Evolutionary conservation across 1,140 invertebrate genomes (phyloP), one percentile per base, ranked within the genome.

Genomic region (Planococcus citri): DNA sequence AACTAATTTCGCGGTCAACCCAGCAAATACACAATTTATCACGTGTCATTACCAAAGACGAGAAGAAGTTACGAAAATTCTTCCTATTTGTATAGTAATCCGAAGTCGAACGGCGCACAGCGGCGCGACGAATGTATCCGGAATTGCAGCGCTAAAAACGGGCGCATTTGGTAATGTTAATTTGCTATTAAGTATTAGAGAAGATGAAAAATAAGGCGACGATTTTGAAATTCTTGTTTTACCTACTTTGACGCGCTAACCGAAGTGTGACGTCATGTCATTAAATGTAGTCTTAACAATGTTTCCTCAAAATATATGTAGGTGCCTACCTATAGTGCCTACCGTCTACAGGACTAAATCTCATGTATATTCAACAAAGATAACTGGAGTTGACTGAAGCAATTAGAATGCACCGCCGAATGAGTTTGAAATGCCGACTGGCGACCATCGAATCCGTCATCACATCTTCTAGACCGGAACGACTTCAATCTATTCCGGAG

Each of bases 191-290:
- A 51, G 41, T 51, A 51, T 17, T n/a, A n/a, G 41, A 14, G n/a
- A 17, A 51, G 41, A 17, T 33, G 29, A 64, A 64, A 14, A 20
- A 22, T 24, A 64, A 64, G 10, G 21, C 21, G 60, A 64, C 25
- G 21, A 64, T 64, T 64, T 64, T 64, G 4, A 25, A 25, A 24
- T 25, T 64, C 25, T 64, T 21, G 60, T 10, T n/a, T n/a, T n/a
- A n/a, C 25, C 60, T 64, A 64, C 60, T 64, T 64, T 64, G 60
- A 64, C 60, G 60, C 24, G 60, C 25, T 64, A 64, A 64, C 60
- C 25, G 60, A 64, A 64, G 3, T 64, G 60, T 4, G 60, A 64
- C 60, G 60, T 64, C 60, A 25, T 27, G 60, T 27, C 60, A 64
- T 64, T 64, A 64, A 64, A 64, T 27, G 60, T 64, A 12, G 60